Evolutionary conservation across 2,797 vertebrate species (phyloP), one percentile per base, ranked within the genome.

Genomic region (Malacoraja senta): DNA sequence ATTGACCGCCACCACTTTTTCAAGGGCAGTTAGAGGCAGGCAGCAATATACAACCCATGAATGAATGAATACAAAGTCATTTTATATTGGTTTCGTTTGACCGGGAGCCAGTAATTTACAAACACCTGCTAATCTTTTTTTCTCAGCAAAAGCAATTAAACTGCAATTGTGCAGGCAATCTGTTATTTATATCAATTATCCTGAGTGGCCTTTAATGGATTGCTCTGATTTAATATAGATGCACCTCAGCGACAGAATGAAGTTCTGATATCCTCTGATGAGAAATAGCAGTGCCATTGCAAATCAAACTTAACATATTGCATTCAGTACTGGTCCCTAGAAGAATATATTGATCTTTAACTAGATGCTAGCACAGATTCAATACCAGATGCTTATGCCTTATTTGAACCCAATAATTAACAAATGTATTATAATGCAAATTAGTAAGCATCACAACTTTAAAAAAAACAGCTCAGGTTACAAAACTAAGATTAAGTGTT

Each of bases 151-250:
- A 32, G 84, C 84, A 88, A 88, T 88, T 68, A 88, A 35, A n/a
- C 63, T 65, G 29, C 21, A 35, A 35, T 24, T 1, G 84, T 15
- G 8, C 6, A 3, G 8, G 32, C 61, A 88, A 19, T 88, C 58
- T 65, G 63, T 88, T 88, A 68, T 88, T 88, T 88, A 88, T 32
- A 68, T 65, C n/a, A 88, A 65, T 88, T 88, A 88, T 63, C 68
- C 61, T 35, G 8, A 65, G 84, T 88, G 61, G 61, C 84, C n/a
- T 65, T 88, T 63, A 88, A 88, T 88, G 26, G 61, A 88, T 53
- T n/a, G 53, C 81, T n/a, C 3, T 88, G 61, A 32, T 88, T 88
- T 32, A 88, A 88, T 88, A 88, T 68, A 8, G 53, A 15, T 84
- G 53, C 81, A 61, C 26, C 26, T 84, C 13, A 65, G n/a, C 1